Base-by-base conservation (phyloP, 2,888 invertebrate genomes). In the Clepsis dumicolana region DNA sequence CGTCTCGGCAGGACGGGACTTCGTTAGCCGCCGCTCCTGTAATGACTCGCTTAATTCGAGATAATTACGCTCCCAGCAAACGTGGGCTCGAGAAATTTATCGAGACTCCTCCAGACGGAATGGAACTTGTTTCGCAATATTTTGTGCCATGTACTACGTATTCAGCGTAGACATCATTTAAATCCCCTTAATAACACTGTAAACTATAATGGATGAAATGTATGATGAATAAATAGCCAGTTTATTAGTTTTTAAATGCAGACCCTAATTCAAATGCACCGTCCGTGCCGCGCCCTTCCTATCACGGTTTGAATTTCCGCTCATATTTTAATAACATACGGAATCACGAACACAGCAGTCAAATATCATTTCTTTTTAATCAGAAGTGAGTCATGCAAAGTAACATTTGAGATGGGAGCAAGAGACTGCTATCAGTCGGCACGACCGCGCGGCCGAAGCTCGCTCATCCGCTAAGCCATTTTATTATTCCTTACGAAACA, bases 241-340 rank as follows among this genome's bases (percentile, higher is more conserved):
- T 87, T 90, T 86, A 89, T 88, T 84, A 75, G 84, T 83, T 84
- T 87, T 89, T 87, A 89, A 91, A 84, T 77, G 79, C 77, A 75
- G 72, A 71, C 71, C 77, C 78, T 83, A 80, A 90, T 92, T 91
- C 85, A 88, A 90, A 93, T 93, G 87, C 92, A 82, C 75, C 74
- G 77, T 78, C 77, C 80, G 82, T 78, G 71, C 68, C 75, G 73
- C 75, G 80, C 80, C 81, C 87, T 90, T 93, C 91, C 93, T 83
- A 88, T 91, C 89, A 91, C 91, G 89, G 81, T 86, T 83, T 82
- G 88, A 87, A 89, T 91, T 85, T 91, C 91, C 91, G 89, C 82
- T 84, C 80, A 87, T 85, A 86, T 89, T 87, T 85, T 86, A 89
- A 88, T 87, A 86, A 86, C 87, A 83, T 80, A 83, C 77, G 77